Evolutionary conservation across 2,113 vertebrate genomes (phyloP).

Genomic region (Thamnaconus septentrionalis): DNA sequence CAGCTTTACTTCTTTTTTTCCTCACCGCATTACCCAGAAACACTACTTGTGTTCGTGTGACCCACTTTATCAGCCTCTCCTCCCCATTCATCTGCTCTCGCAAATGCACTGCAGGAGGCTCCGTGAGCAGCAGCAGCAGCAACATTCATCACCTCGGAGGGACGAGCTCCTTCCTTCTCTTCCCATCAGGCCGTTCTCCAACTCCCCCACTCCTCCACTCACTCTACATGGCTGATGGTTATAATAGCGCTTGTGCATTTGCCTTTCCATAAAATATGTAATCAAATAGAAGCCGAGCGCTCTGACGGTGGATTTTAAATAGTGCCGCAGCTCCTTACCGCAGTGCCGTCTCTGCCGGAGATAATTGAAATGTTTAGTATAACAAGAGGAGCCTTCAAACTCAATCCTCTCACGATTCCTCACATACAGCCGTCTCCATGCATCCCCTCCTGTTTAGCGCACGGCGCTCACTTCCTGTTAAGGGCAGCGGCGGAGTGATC

Average conservation of each 20-base stretch:
- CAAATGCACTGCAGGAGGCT: slow-evolving; percentile 65
- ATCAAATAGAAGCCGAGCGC: slow-evolving; percentile 56
- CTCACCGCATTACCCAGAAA: slow-evolving; percentile 73
- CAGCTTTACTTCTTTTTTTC: slow-evolving; percentile 28
- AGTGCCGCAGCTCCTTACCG: slow-evolving; percentile 46
- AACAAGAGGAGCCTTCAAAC: slow-evolving; percentile 47
- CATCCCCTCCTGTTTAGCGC: slow-evolving; percentile 20
- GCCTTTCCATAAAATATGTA: slow-evolving; percentile 50
- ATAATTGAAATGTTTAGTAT: slow-evolving; percentile 54
- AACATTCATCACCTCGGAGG: slow-evolving; percentile 69
- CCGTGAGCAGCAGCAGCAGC: slow-evolving; percentile 31
- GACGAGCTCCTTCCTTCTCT: slow-evolving; percentile 41
- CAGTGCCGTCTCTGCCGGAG: slow-evolving; percentile 43
- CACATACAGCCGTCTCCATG: not conserved
- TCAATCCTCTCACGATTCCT: slow-evolving; percentile 46
- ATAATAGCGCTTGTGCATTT: slow-evolving; percentile 43
- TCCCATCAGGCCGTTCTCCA: slow-evolving; percentile 42
- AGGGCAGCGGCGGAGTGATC: slow-evolving; percentile 24
- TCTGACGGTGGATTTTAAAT: slow-evolving; percentile 57
- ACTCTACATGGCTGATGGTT: slow-evolving; percentile 52
- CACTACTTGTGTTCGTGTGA: slow-evolving; percentile 51
- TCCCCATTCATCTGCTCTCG: slow-evolving; percentile 71
- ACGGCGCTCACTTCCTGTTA: slow-evolving; percentile 2
- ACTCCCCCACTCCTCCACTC: slow-evolving; percentile 33
- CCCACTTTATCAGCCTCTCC: slow-evolving; percentile 70